phyloP scores from a whole-genome alignment of 2,797 vertebrate species.

The Danionella dracula region DNA sequence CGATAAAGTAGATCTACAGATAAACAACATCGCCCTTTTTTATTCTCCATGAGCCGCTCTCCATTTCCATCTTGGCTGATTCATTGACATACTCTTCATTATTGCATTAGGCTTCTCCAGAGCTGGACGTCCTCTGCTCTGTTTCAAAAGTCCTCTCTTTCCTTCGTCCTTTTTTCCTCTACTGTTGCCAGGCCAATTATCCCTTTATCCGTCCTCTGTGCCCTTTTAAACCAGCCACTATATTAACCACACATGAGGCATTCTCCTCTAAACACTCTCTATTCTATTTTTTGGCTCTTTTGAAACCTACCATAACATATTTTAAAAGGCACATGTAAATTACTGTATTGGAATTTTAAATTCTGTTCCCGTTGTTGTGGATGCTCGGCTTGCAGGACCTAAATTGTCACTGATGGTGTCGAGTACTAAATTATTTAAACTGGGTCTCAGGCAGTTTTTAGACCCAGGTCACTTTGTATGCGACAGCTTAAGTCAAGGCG shows the following conservation, averaged over 20 bases:
- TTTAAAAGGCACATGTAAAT: background rate
- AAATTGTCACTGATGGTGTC: conserved; percentile 22
- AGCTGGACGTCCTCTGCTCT: background rate
- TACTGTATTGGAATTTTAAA: background rate
- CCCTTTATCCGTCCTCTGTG: conserved; percentile 45
- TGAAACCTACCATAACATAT: too few species aligned
- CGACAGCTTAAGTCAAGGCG: conserved; percentile 2
- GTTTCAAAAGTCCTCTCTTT: background rate
- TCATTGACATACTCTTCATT: conserved; percentile 18
- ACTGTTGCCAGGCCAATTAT: conserved; percentile 25
- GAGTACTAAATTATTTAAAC: conserved; percentile 57
- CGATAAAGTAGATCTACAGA: conserved; percentile 16
- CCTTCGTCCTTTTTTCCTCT: conserved; percentile 23
- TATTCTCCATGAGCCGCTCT: too few species aligned
- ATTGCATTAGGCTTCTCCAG: conserved; percentile 32
- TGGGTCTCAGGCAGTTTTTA: conserved; percentile 43
- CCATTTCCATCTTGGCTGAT: too few species aligned
- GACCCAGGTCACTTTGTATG: conserved; percentile 21
- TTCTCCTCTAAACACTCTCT: background rate
- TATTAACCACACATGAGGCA: background rate
- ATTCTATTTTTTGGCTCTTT: too few species aligned
- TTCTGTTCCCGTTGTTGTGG: background rate
- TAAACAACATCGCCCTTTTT: background rate
- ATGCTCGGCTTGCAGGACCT: background rate
- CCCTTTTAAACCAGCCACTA: conserved; percentile 4